Percentiles rank a stretch among this genome's conserved stretches.
Evolutionary conservation across 2,797 vertebrate species (phyloP).

Genomic region (Parauchenoglanis punctatus): DNA sequence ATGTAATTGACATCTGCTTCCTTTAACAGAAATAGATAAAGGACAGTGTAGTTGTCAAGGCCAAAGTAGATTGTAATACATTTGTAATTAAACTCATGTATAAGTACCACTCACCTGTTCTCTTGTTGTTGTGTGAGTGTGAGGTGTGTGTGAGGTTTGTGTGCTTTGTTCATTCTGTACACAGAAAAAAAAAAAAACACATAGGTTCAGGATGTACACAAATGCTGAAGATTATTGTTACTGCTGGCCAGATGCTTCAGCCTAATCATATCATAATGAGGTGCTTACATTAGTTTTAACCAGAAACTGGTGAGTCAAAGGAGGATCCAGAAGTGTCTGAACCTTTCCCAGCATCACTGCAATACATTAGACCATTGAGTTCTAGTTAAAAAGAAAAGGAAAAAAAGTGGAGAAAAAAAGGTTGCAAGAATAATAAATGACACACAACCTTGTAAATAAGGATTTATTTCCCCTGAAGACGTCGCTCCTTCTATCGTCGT

Average conservation of each 20-base stretch:
- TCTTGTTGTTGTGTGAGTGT: not conserved
- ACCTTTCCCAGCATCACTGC: slow-evolving; percentile 5
- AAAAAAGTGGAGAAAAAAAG: too few species aligned
- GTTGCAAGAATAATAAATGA: not conserved
- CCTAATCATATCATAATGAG: not conserved
- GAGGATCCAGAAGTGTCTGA: slow-evolving; percentile 5
- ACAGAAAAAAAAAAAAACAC: not conserved
- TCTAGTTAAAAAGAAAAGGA: not conserved
- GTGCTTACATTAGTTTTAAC: not conserved
- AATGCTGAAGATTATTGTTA: not conserved
- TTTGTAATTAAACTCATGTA: not conserved
- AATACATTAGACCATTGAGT: not conserved
- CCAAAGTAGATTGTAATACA: not conserved
- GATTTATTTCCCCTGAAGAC: not conserved
- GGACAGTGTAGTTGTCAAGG: too few species aligned
- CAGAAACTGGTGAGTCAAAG: slow-evolving; percentile 6
- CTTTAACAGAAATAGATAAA: slow-evolving; percentile 12
- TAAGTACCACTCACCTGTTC: not conserved
- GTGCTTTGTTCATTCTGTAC: slow-evolving; percentile 21
- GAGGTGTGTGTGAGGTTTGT: slow-evolving; percentile 12
- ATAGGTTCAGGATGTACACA: not conserved
- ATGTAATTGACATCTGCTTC: not conserved
- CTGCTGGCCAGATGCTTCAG: not conserved
- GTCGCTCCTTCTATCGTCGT: not conserved
- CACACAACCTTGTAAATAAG: not conserved